phyloP scores from a whole-genome alignment of 2,888 invertebrate genomes.

The Drosophila yooni region DNA sequence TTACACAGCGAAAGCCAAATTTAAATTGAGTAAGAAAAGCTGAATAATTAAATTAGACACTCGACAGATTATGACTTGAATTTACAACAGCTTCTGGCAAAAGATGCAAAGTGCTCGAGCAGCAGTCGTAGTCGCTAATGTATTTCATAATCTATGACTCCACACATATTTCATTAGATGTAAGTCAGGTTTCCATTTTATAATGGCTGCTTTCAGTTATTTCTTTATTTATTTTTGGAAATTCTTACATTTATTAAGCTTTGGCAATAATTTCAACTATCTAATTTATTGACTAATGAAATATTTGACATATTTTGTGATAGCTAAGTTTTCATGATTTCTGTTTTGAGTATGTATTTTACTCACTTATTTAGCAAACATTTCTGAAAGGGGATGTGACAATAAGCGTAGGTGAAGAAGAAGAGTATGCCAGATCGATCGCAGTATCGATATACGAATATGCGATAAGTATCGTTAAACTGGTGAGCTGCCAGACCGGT shows the following conservation, averaged over 20 bases:
- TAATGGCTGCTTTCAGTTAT: not conserved
- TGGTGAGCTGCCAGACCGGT: not conserved
- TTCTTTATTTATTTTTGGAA: not conserved
- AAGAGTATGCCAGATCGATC: not conserved
- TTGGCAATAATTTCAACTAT: not conserved
- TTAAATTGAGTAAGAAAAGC: slow-evolving; percentile 1
- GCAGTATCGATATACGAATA: not conserved
- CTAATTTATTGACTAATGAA: not conserved
- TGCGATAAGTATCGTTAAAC: not conserved
- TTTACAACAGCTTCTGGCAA: slow-evolving; percentile 21
- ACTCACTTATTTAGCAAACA: not conserved
- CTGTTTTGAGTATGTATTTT: not conserved
- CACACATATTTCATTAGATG: not conserved
- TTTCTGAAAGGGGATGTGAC: not conserved
- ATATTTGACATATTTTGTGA: not conserved
- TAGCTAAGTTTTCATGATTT: not conserved
- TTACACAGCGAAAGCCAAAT: slow-evolving; percentile 29
- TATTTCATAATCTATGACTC: not conserved
- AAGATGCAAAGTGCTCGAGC: not conserved
- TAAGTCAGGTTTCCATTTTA: not conserved
- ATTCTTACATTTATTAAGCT: not conserved
- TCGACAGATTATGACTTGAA: slow-evolving; percentile 43
- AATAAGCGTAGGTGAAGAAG: not conserved
- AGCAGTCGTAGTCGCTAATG: not conserved
- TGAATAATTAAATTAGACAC: slow-evolving; percentile 70